These are phyloP conservation scores for Diachasmimorpha longicaudata DNA, from an alignment of 1,140 invertebrate genomes.

Conservation along the genomic window DNA sequence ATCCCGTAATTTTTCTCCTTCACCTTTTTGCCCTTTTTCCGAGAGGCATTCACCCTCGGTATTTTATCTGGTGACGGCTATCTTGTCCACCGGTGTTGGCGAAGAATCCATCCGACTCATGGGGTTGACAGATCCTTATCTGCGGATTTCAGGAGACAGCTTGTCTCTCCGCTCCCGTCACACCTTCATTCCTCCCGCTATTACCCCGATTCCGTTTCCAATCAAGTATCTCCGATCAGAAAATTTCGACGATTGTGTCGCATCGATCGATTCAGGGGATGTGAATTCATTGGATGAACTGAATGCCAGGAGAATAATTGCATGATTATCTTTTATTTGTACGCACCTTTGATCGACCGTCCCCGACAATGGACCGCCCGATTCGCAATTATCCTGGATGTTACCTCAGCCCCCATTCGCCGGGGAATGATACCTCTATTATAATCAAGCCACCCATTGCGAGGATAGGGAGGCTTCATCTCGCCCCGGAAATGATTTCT, in stretches of 20 bases:
- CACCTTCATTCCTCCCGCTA: constrained; percentile 8
- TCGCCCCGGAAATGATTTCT: constrained; percentile 14
- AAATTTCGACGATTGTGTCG: not conserved
- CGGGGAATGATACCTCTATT: constrained; percentile 59
- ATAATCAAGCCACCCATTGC: constrained; percentile 61
- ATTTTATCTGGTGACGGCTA: constrained; percentile 53
- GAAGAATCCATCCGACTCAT: constrained; percentile 18
- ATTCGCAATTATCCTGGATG: constrained; percentile 57
- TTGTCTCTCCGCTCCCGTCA: constrained; percentile 43
- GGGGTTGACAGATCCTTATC: constrained; percentile 55
- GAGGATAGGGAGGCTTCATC: constrained; percentile 28
- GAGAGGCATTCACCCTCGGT: constrained; percentile 7
- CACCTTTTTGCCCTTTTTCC: not conserved
- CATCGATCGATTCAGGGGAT: not conserved
- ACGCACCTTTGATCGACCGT: constrained; percentile 52
- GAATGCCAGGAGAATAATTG: constrained; percentile 55
- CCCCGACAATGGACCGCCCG: constrained; percentile 22
- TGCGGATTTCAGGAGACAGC: constrained; percentile 45
- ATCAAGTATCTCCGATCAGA: not conserved
- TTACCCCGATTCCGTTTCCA: not conserved
- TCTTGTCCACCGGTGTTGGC: constrained; percentile 48
- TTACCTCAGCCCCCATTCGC: constrained; percentile 22
- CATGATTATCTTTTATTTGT: constrained; percentile 57
- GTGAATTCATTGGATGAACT: constrained; percentile 15
- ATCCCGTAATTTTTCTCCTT: not conserved